phyloP scores from a whole-genome alignment of 2,888 invertebrate genomes.

The Patella depressa region DNA sequence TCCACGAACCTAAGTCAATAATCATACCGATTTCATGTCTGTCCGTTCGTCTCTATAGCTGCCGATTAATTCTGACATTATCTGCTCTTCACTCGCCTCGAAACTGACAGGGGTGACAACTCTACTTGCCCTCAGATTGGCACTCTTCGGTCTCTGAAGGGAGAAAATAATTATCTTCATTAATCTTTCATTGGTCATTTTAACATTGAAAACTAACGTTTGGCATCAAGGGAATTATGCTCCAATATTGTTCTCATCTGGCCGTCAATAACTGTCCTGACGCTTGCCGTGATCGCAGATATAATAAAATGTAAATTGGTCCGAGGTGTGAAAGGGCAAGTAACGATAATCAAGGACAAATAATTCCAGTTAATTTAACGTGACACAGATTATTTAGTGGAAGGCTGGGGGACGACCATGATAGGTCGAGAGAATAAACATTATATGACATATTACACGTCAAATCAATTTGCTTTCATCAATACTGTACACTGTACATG shows the following conservation, averaged over 20 bases:
- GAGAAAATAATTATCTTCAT: slow-evolving; percentile 37
- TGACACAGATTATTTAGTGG: too few relatives aligned
- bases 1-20: too few relatives aligned
- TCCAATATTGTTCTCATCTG: not conserved
- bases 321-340: not conserved
- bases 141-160: slow-evolving; percentile 29
- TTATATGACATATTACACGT: too few relatives aligned
- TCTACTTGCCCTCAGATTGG: slow-evolving; percentile 21
- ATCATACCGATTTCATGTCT: not conserved
- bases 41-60: not conserved
- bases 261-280: not conserved
- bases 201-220: slow-evolving; percentile 28
- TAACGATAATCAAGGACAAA: too few relatives aligned
- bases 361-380: too few relatives aligned
- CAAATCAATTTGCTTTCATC: too few relatives aligned
- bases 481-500: too few relatives aligned
- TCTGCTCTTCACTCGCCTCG: not conserved
- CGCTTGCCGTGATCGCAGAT: slow-evolving; percentile 18
- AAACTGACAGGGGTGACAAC: slow-evolving; percentile 23
- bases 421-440: too few relatives aligned
- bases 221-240: slow-evolving; percentile 22
- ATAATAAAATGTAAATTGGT: slow-evolving; percentile 33
- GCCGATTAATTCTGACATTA: not conserved
- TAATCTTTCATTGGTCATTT: slow-evolving; percentile 36
- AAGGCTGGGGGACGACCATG: too few relatives aligned